Evolutionary conservation across 1,140 invertebrate genomes (phyloP), one percentile per base, ranked within the genome.

Genomic region (Bombus confusus): DNA sequence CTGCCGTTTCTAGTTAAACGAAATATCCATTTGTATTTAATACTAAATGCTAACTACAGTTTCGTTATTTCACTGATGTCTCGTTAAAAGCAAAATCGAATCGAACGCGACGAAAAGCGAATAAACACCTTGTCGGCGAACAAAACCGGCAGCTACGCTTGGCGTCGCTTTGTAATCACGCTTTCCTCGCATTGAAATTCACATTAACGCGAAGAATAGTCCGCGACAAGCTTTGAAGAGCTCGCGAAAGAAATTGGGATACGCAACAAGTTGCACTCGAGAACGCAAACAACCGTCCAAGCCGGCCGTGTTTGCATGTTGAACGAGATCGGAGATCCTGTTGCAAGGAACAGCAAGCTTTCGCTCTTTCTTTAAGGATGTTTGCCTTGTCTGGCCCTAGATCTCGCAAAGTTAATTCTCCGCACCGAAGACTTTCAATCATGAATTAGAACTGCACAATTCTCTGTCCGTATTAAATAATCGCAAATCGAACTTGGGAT

Each of bases 181-280:
- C 22, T 59, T 73, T n/a, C 39, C 15, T 37, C n/a, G 72, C 47
- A 71, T 78, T 79, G 52, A 78, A 69, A 84, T 69, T 84, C 64
- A 25, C 82, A 84, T 71, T 84, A 79, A 84, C 82, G 52, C n/a
- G 39, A 43, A 71, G 64, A 79, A 84, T 79, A 41, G 52, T 52
- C 62, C n/a, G 76, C 47, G 75, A 84, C 66, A 71, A 43, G 76
- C 37, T 57, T 84, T 79, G 82, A 84, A 84, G 66, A 59, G 82
- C 76, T 84, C 75, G 82, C 82, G 82, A 84, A 84, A 84, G 82
- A 79, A 84, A 84, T 84, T 84, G 82, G 66, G 75, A 79, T 72
- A 59, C 82, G 82, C 82, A 84, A 84, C 82, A 84, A 84, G 82
- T 84, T 84, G 82, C 75, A 84, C 75, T 84, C 76, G 82, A 84